Conservation (phyloP, 2,797 vertebrate genomes). For the Hypotaenidia okinawae region DNA sequence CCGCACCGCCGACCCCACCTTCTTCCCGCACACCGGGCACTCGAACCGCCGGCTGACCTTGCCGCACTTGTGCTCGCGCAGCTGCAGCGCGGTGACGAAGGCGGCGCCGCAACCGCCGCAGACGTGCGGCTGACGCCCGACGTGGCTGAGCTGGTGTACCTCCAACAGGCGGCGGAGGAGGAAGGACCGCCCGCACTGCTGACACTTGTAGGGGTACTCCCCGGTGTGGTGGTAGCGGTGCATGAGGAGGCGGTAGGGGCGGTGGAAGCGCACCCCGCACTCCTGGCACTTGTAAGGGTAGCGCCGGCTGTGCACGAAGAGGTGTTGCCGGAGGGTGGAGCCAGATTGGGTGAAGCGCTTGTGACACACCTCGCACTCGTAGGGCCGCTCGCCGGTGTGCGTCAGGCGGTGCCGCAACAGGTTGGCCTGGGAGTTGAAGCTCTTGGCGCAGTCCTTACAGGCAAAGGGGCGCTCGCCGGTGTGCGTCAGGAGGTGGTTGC, state of each 20-base stretch:
- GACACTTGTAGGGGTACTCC: conserved; percentile 88
- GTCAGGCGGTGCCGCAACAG: conserved; percentile 89
- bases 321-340: conserved; percentile 91
- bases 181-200: conserved; percentile 87
- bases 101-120: conserved; percentile 85
- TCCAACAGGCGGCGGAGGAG: conserved; percentile 88
- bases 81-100: conserved; percentile 84
- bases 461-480: conserved; percentile 91
- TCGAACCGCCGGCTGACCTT: conserved; percentile 82
- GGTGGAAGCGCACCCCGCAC: conserved; percentile 88
- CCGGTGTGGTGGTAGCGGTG: conserved; percentile 88
- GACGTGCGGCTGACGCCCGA: conserved; percentile 82
- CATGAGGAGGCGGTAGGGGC: conserved; percentile 78
- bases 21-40: conserved; percentile 75
- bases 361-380: conserved; percentile 87
- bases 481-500: conserved; percentile 89
- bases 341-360: conserved; percentile 91
- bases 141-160: conserved; percentile 87
- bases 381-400: conserved; percentile 88
- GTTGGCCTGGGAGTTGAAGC: conserved; percentile 88
- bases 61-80: conserved; percentile 87
- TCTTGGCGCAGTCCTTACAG: conserved; percentile 89
- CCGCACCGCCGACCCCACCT: conserved; percentile 79
- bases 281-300: conserved; percentile 83
- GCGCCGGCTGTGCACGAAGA: conserved; percentile 80